These are phyloP conservation scores for Petroica traversi DNA, from an alignment of 2,113 vertebrate genomes.

Conservation along the genomic window DNA sequence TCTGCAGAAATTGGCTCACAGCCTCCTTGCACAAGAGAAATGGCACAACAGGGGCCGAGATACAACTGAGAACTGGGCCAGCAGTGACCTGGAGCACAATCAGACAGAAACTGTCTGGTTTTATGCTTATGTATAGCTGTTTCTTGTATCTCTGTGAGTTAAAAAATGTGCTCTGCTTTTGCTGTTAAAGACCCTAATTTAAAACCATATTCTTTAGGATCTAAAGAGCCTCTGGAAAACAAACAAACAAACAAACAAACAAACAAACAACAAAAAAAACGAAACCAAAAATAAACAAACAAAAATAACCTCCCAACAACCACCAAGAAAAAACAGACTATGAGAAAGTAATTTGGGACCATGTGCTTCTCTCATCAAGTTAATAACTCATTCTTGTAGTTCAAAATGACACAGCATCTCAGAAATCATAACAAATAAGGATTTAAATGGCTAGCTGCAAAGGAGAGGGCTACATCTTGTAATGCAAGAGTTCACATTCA, in stretches of 20 bases:
- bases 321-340: background rate
- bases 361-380: background rate
- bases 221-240: background rate
- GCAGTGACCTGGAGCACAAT: constrained; percentile 9
- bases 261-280: background rate
- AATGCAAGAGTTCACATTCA: background rate
- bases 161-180: constrained; percentile 5
- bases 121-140: constrained; percentile 27
- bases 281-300: background rate
- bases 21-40: background rate
- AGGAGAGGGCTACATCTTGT: background rate
- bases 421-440: background rate
- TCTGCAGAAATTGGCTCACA: background rate
- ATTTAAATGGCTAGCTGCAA: background rate
- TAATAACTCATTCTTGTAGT: background rate
- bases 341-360: background rate
- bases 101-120: background rate
- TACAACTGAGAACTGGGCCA: constrained; percentile 36
- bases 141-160: constrained; percentile 39
- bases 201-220: constrained; percentile 9
- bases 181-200: constrained; percentile 31
- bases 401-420: background rate
- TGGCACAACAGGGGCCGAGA: background rate
- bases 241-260: background rate
- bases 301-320: no score